These are phyloP conservation scores for Tricholaema leucomelas DNA, from an alignment of 2,113 vertebrate species.

Conservation along the genomic window DNA sequence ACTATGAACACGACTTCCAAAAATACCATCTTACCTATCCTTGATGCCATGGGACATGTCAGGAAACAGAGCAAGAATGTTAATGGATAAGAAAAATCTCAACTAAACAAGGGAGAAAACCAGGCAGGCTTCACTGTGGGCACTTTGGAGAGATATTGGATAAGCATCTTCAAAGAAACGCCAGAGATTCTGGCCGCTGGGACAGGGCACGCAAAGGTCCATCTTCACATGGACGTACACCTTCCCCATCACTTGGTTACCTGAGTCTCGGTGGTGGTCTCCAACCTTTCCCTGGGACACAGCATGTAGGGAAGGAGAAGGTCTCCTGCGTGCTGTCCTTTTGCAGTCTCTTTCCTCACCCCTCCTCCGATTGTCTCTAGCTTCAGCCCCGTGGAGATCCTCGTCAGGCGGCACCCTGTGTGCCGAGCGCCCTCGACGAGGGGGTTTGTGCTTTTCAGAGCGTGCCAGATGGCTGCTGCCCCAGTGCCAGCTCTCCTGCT, in stretches of 20 bases:
- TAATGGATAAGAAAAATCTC: background rate
- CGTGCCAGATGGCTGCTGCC: background rate
- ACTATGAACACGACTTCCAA: background rate
- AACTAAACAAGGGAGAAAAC: background rate
- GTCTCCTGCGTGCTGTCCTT: constrained; percentile 33
- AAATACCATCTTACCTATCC: background rate
- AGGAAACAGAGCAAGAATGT: background rate
- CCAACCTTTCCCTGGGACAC: constrained; percentile 16
- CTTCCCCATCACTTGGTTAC: constrained; percentile 75
- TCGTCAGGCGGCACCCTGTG: background rate
- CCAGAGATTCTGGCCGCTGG: background rate
- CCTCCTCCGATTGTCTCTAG: constrained; percentile 33
- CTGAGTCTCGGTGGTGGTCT: constrained; percentile 72
- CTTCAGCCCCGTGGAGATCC: background rate
- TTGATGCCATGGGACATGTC: background rate
- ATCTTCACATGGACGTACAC: accelerated
- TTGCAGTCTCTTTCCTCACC: constrained; percentile 52
- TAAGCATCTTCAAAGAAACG: background rate
- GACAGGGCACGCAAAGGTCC: background rate
- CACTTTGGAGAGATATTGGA: background rate
- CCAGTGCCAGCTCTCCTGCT: constrained; percentile 22
- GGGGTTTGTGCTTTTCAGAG: constrained; percentile 1
- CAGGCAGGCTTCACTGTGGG: background rate
- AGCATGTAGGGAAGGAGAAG: constrained; percentile 32
- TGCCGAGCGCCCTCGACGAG: background rate